phyloP scores from a whole-genome alignment of 2,797 vertebrate species.

The Babyrousa celebensis region DNA sequence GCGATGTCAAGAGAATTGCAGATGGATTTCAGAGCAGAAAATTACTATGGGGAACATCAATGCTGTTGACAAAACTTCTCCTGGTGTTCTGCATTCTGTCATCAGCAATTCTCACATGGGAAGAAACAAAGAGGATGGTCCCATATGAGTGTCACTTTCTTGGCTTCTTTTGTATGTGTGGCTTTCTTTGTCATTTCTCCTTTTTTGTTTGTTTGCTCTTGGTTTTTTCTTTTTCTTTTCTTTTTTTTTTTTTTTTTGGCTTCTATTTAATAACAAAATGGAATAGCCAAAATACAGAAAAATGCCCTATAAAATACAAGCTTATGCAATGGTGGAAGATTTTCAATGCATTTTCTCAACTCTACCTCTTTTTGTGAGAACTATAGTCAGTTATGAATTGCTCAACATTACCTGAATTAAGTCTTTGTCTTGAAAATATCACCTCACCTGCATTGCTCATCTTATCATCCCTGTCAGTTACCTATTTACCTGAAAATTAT shows the following conservation, averaged over 20 bases:
- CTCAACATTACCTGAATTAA: conserved; percentile 16
- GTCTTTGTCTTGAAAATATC: neutral
- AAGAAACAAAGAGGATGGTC: conserved; percentile 29
- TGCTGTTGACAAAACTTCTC: conserved; percentile 36
- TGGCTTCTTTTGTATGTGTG: conserved; percentile 43
- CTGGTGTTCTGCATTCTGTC: neutral
- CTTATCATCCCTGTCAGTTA: neutral
- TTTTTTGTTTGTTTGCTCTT: neutral
- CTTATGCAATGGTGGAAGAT: neutral
- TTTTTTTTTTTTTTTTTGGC: neutral
- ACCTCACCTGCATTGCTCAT: neutral
- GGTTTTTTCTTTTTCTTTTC: conserved; percentile 35
- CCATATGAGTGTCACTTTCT: conserved; percentile 23
- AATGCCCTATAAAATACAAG: conserved; percentile 25
- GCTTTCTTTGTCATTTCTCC: conserved; percentile 51
- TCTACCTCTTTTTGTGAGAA: neutral
- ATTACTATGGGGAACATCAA: conserved; percentile 17
- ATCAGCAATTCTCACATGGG: conserved; percentile 20
- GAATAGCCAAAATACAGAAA: neutral
- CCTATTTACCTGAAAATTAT: neutral
- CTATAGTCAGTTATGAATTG: neutral
- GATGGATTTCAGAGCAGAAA: conserved; percentile 59
- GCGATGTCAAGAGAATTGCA: conserved; percentile 56
- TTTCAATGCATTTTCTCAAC: neutral
- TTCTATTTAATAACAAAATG: conserved; percentile 51